Conservation (phyloP, 2,888 invertebrate genomes). For the Caenorhabditis imperialis region DNA sequence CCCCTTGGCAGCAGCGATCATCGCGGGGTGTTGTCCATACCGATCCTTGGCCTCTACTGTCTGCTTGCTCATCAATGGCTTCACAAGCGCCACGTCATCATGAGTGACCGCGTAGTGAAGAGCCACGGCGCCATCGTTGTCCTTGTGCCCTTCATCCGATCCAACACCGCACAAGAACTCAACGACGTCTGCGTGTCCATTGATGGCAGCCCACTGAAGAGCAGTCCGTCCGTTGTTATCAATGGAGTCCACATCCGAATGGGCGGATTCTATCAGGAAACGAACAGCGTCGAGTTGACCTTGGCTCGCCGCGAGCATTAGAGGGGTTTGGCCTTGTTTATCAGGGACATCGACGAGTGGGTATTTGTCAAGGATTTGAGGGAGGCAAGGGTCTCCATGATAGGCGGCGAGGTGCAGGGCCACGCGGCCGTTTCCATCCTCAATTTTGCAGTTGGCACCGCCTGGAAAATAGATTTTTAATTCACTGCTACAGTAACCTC, state of each 20-base stretch:
- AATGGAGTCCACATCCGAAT: conserved; percentile 63
- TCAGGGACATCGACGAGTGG: conserved; percentile 42
- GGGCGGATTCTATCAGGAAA: conserved; percentile 49
- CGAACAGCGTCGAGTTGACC: conserved; percentile 60
- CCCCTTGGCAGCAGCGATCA: conserved; percentile 63
- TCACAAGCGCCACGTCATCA: conserved; percentile 43
- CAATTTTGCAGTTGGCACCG: conserved; percentile 37
- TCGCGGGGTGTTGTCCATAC: conserved; percentile 62
- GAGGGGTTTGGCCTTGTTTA: conserved; percentile 62
- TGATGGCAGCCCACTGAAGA: conserved; percentile 65
- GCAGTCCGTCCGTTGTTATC: conserved; percentile 67
- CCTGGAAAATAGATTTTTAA: no score
- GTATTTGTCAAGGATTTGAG: conserved; percentile 48
- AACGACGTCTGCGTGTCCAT: conserved; percentile 61
- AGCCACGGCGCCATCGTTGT: conserved; percentile 68
- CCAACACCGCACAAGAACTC: conserved; percentile 60
- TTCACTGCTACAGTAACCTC: no score
- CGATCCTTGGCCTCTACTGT: conserved; percentile 62
- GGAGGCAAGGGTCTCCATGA: conserved; percentile 82
- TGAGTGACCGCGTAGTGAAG: conserved; percentile 66
- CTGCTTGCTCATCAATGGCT: conserved; percentile 56
- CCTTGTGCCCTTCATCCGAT: conserved; percentile 68
- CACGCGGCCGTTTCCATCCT: conserved; percentile 67
- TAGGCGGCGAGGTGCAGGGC: conserved; percentile 67
- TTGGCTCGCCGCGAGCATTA: conserved; percentile 68